Conservation (phyloP, 1,140 invertebrate genomes). For the Brachionus asplanchnoidis region DNA sequence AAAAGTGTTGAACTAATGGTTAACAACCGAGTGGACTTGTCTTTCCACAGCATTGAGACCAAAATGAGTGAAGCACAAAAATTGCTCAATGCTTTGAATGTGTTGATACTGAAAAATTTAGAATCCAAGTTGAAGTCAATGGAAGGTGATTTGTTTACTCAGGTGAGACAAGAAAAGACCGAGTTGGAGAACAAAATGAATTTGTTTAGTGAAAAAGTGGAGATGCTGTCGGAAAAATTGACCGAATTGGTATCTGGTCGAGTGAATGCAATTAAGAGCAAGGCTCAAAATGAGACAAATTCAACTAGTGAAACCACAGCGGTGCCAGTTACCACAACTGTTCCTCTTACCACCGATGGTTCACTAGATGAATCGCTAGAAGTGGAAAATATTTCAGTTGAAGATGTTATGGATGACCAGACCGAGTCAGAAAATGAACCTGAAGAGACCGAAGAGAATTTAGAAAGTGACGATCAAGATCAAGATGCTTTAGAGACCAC, state of each 20-base stretch:
- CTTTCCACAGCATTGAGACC: neutral
- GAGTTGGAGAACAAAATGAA: neutral
- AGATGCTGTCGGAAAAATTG: neutral
- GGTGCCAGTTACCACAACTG: neutral
- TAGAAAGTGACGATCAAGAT: neutral
- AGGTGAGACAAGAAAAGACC: neutral
- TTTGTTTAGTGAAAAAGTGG: neutral
- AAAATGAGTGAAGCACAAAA: constrained; percentile 1
- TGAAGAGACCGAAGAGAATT: neutral
- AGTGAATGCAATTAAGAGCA: neutral
- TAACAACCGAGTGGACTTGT: neutral
- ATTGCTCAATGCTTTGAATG: neutral
- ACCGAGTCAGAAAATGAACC: neutral
- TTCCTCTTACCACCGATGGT: neutral
- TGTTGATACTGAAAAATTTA: neutral
- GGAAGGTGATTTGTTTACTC: neutral
- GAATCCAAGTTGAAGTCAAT: neutral
- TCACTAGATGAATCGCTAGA: neutral
- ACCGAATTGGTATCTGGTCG: neutral
- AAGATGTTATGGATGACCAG: neutral
- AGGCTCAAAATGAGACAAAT: neutral
- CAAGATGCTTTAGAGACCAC: neutral
- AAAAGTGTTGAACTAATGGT: neutral
- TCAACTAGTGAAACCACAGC: neutral
- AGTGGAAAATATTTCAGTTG: neutral